Base-by-base conservation (phyloP, 2,797 vertebrate species). In the Carduelis carduelis region DNA sequence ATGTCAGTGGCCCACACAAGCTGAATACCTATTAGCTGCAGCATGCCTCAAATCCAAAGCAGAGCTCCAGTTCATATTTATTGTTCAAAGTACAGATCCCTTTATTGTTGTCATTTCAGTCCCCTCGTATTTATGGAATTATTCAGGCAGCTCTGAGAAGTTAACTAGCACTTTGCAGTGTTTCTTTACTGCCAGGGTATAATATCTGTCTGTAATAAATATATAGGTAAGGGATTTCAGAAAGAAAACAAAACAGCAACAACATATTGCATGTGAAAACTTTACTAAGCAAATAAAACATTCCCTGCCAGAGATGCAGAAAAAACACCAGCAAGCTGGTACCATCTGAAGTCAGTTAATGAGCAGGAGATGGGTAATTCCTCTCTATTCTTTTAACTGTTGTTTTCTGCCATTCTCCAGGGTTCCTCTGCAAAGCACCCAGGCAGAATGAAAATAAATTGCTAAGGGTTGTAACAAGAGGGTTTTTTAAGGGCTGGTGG, bases 1-100 rank as follows among this genome's bases (percentile, higher is more conserved):
- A 96, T 90, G 94, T 95, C 95, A 93, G 94, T 94, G 89, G 96
- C 94, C 95, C 95, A 93, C 94, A 94, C 95, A 97, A 69, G 94
- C 93, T 93, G 96, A 96, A 96, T 96, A 93, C 93, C 94, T 97
- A 88, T 96, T 96, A 95, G 87, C 63, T 70, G 81, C 56, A 94
- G 85, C 88, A 79, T 82, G 87, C 83, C 86, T 63, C 61, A 93
- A 87, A 93, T 91, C 83, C 87, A 93, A 81, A 94, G 92, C 95
- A 91, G 89, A 95, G 76, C 93, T 89, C 44, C 86, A 83, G 86
- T 83, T 94, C 66, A 2, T 70, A 85, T 92, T 90, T 92, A 87
- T 94, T 92, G 92, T 93, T 95, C 86, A 30, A 94, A 95, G 88
- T 43, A 80, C 82, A 81, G 79, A 93, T 94, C 69, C 77, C 85